phyloP scores from a whole-genome alignment of 1,140 invertebrate species.

The Drosophila pruinosa region DNA sequence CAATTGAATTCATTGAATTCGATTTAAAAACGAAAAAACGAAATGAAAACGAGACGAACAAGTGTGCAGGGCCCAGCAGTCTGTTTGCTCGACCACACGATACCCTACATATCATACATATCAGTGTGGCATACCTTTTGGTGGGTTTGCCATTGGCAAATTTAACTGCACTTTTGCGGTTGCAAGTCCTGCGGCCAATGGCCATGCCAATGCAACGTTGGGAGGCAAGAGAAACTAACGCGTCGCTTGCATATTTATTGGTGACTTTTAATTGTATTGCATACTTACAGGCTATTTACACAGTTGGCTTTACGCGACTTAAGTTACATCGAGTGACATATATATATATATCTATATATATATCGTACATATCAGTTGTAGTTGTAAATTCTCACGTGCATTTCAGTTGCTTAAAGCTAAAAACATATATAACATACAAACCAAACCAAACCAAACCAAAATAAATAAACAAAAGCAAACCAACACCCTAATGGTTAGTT shows the following conservation, averaged over 20 bases:
- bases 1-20: constrained; percentile 78
- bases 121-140: neutral
- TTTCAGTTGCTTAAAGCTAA: constrained; percentile 81
- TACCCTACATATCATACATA: neutral
- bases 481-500: neutral
- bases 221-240: constrained; percentile 2
- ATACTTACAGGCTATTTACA: constrained; percentile 74
- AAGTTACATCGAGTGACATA: constrained; percentile 31
- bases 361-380: constrained; percentile 7
- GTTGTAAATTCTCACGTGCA: constrained; percentile 79
- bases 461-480: constrained; percentile 12
- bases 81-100: neutral
- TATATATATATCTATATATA: constrained; percentile 18
- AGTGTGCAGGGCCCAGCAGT: neutral
- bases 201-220: neutral
- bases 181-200: constrained; percentile 1
- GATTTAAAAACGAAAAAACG: constrained; percentile 72
- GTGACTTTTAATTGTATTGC: constrained; percentile 67
- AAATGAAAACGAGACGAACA: constrained; percentile 48
- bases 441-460: constrained; percentile 4
- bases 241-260: constrained; percentile 49
- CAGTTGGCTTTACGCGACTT: constrained; percentile 42
- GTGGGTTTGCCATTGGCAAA: constrained; percentile 32
- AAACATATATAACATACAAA: constrained; percentile 57
- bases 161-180: constrained; percentile 65